Base-by-base conservation (phyloP, 1,140 invertebrate genomes). In the Drosophila nannoptera region DNA sequence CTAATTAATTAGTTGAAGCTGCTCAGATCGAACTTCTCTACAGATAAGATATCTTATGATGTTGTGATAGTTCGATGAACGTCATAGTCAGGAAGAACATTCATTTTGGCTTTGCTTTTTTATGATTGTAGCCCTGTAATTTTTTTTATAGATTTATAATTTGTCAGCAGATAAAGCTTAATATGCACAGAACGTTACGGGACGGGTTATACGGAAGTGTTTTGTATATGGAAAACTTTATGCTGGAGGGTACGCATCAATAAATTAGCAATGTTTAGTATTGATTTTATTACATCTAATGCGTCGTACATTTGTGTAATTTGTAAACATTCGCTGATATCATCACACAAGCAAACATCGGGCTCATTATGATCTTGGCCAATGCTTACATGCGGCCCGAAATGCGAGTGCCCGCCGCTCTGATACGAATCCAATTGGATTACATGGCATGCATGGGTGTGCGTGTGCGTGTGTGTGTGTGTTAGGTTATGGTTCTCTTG, bases 401-500 rank as follows among this genome's bases (percentile, higher is more conserved):
- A 43, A 29, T 36, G 3, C 8, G 40, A n/a, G 11, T 52, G 49
- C 14, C 29, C 22, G 12, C 33, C n/a, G 22, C 43, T 45, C 61
- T 46, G 12, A 29, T 63, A 33, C 32, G 32, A 42, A 22, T 35
- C 36, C 63, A 59, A 66, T 59, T 66, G 63, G 46, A 50, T 14
- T n/a, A n/a, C n/a, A n/a, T n/a, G n/a, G n/a, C n/a, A n/a, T n/a
- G n/a, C n/a, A n/a, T n/a, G n/a, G n/a, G n/a, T n/a, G n/a, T n/a
- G n/a, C n/a, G n/a, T 33, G 12, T n/a, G n/a, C n/a, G n/a, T n/a
- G n/a, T n/a, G n/a, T n/a, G n/a, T 64, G 61, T 65, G 63, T 9
- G 53, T 58, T 58, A 59, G 63, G 63, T 66, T 66, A 66, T 64
- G 62, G 62, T 64, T 53, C 22, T 22, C 22, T 22, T 16, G 31